Base-by-base conservation (phyloP, 2,113 vertebrate genomes). In the Tapirus terrestris region DNA sequence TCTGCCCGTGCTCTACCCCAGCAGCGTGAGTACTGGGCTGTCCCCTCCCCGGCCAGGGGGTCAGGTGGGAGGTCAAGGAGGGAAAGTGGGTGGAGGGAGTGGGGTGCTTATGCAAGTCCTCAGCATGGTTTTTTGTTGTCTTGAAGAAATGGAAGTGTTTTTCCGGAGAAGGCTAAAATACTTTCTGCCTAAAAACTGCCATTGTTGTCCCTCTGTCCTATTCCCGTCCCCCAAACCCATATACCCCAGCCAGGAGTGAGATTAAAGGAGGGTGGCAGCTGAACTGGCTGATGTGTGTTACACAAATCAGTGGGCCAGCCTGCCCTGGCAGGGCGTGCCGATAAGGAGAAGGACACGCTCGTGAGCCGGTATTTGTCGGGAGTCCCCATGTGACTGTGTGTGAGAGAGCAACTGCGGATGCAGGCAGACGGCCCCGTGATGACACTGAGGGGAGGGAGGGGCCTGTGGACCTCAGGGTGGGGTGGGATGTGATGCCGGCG, bases 1-100 rank as follows among this genome's bases (percentile, higher is more conserved):
- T 5, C 97, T 99, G 94, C 99, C 99, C 21, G 98, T 99, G 89
- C 98, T 99, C 96, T 99, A 99, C 92, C 99, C 99, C 91, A 99
- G 99, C 98, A 99, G 99, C 10, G 99, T 99, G 98, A 99, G 99
- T 99, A 99, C 67, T 7, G 80, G 92, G 80, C 91, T 1, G 67
- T 91, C 87, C 83, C 91, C 75, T 82, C 13, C 4, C 3, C 27
- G 85, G 27, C 53, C 84, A 4, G 21, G 0, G 75, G 84, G 17
- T 27, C 53, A 29, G 58, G n/a, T 3, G 14, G 27, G 63, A 53
- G 76, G 63, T 23, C 67, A 10, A 2, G 27, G 27, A 18, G 72
- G 68, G 84, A 53, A 1, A 39, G 25, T 2, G 0, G 27, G 33
- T 14, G 31, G 65, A 53, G 87, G 20, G 21, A 60, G 8, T 0